Base-by-base conservation (phyloP, 1,140 invertebrate genomes). In the Hestina assimilis region DNA sequence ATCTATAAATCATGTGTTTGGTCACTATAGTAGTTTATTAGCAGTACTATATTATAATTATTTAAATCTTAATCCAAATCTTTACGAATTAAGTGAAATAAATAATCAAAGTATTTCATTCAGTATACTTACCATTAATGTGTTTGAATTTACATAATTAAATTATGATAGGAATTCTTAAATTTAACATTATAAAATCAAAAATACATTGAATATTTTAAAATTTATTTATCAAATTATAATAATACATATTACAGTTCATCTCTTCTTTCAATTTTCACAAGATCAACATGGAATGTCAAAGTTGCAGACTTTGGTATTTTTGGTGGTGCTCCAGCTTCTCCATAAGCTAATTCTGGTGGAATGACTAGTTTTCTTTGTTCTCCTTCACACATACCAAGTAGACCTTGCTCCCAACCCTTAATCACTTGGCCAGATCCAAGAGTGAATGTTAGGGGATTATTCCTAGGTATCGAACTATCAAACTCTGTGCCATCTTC, bases 401-500 rank as follows among this genome's bases (percentile, higher is more conserved):
- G 89, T 4, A 97, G 89, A 12, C 96, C 95, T 89, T 96, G 94
- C 66, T 97, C 95, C 95, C 95, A 96, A 47, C 94, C 94, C 81
- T 93, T 93, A 52, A 95, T 95, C 5, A 97, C 95, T 89, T 96
- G 95, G 1, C 94, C 94, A 29, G 91, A 89, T 14, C 94, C 94
- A 24, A 96, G 83, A 5, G 93, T 95, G 68, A 96, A 96, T 8
- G 92, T 92, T 23, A 97, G 91, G 3, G 95, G 94, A 56, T 94
- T 90, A 15, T 91, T 91, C 45, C 95, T 89, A 23, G 91, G 90
- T 63, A 93, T 90, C 59, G 94, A 96, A 74, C 92, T 95, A 79
- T 97, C 95, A 90, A 97, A 96, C 80, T 96, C 94, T 14, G 92
- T 94, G 4, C 95, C 95, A 90, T 96, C 93, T 72, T 95, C 93